Evolutionary conservation across 2,888 invertebrate species (phyloP), one percentile per base, ranked within the genome.

Genomic region (Agrochola macilenta): DNA sequence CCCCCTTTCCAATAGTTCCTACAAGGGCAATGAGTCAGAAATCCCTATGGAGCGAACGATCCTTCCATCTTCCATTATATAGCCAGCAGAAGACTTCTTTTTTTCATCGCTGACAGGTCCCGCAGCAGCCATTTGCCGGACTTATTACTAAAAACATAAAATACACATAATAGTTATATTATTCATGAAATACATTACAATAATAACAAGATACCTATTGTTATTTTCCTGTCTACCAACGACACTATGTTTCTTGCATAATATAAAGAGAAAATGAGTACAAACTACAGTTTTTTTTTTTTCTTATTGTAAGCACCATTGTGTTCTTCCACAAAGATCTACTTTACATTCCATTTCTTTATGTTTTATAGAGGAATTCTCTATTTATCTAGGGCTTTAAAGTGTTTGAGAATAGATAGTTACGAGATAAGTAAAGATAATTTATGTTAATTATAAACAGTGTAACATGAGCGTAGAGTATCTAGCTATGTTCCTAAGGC

Each of bases 271-370:
- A 54, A 39, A 78, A 68, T 68, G 9, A 69, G 17, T 35, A 58
- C 49, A 68, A 63, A 68, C n/a, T 65, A 52, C 5, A 39, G 20
- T n/a, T n/a, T 30, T 35, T 57, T 58, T 58, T 65, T 63, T 26
- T 52, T 78, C 49, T 70, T 74, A 7, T 69, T 74, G 72, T 52
- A 20, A 43, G 30, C 12, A 61, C 60, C 17, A 85, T 82, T 83
- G 69, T 86, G 12, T 71, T 60, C 39, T 66, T 64, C 49, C 64
- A 82, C 61, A 82, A 74, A 54, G 61, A 74, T 76, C 60, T 84
- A 81, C 69, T 84, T 84, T 54, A 69, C 43, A 64, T 80, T 64
- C 46, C 65, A 39, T 77, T 63, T 58, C 26, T 77, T 72, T 61
- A 69, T 69, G 43, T 72, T 71, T 75, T 68, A 69, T 46, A 65